Evolutionary conservation across 1,140 invertebrate genomes (phyloP).

Genomic region (Drosophila triauraria): DNA sequence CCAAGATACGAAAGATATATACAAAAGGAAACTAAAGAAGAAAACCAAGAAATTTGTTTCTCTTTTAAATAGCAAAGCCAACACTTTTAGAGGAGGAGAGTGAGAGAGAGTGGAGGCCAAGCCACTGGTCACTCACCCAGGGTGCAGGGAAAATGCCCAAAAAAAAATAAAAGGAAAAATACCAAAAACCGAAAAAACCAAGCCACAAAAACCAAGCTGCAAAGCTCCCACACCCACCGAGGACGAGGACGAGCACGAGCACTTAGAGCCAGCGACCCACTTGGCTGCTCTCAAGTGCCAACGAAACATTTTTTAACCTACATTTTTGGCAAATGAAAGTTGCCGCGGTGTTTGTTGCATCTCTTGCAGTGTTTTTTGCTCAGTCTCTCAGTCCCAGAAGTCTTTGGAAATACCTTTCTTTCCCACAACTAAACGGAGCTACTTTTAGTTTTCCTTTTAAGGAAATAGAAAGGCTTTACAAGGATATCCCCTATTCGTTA

Average conservation of each 20-base stretch:
- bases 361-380: not conserved
- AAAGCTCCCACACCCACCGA: not conserved
- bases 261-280: slow-evolving; percentile 56
- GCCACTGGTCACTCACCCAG: slow-evolving; percentile 47
- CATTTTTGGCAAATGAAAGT: slow-evolving; percentile 74
- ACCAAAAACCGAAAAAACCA: not conserved
- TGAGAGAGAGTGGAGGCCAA: not conserved
- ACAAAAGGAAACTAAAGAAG: slow-evolving; percentile 14
- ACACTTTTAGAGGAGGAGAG: slow-evolving; percentile 13
- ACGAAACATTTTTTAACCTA: slow-evolving; percentile 69
- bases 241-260: slow-evolving; percentile 6
- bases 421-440: not conserved
- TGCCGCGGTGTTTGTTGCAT: slow-evolving; percentile 36
- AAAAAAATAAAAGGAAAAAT: not conserved
- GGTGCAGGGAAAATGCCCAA: slow-evolving; percentile 10
- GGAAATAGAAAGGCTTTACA: too few species aligned
- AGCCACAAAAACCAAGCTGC: not conserved
- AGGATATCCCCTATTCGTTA: not conserved
- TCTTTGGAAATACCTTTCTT: not conserved
- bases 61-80: slow-evolving; percentile 41
- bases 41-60: slow-evolving; percentile 28
- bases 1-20: slow-evolving; percentile 28
- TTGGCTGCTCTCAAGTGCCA: slow-evolving; percentile 62
- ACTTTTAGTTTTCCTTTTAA: too few species aligned
- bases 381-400: too few species aligned